Conservation (phyloP, 2,113 vertebrate species). For the Ailurus styani region DNA sequence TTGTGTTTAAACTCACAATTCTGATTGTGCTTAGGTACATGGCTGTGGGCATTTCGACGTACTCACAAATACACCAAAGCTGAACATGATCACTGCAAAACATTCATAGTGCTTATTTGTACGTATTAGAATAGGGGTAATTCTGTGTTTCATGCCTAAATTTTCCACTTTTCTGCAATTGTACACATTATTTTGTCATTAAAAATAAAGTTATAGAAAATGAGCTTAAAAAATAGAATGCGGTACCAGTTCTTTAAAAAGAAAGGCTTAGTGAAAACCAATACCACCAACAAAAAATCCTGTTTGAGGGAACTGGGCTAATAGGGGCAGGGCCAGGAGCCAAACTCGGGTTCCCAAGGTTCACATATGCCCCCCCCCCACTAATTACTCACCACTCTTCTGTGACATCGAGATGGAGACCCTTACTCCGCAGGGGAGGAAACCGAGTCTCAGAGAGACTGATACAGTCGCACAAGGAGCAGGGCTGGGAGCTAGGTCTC, state of each 20-base stretch:
- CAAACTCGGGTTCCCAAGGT: background rate
- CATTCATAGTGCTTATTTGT: background rate
- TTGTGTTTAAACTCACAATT: background rate
- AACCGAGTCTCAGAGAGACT: background rate
- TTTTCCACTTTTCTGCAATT: background rate
- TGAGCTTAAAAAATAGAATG: background rate
- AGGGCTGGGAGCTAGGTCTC: background rate
- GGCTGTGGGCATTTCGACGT: background rate
- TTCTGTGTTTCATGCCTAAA: background rate
- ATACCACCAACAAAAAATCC: background rate
- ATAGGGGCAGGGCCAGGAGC: too few relatives aligned
- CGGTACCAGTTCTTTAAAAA: background rate
- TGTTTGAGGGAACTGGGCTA: background rate
- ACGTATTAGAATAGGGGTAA: background rate
- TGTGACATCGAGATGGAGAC: background rate
- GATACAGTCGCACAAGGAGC: background rate
- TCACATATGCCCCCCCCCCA: background rate
- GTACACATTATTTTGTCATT: background rate
- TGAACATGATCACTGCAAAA: background rate
- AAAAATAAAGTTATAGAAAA: background rate
- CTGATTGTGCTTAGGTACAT: background rate
- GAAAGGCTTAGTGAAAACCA: background rate
- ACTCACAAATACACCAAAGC: background rate
- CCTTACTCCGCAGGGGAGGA: background rate
- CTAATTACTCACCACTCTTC: background rate